Conservation (phyloP, 2,888 invertebrate species). For the Drosophila cognata region DNA sequence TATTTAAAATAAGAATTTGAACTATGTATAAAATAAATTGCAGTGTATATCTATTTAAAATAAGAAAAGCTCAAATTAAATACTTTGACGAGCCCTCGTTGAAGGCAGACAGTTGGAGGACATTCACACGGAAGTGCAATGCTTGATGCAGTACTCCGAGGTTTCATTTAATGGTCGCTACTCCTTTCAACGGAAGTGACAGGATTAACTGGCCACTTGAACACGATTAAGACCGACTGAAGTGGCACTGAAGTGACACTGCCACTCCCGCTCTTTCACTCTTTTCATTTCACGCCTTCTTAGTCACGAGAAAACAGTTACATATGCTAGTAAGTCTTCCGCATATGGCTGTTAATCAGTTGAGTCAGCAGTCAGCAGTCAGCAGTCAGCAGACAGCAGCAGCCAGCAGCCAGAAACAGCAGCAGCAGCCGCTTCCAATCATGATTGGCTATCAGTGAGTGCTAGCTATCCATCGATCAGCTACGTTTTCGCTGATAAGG, state of each 20-base stretch:
- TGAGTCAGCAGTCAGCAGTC: conserved; percentile 4
- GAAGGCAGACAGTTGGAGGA: conserved; percentile 20
- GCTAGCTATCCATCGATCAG: conserved; percentile 33
- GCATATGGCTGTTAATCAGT: conserved; percentile 43
- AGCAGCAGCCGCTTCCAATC: conserved; percentile 23
- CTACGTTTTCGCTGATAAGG: conserved; percentile 27
- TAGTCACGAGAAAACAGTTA: conserved; percentile 12
- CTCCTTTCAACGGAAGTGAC: conserved; percentile 59
- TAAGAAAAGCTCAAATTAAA: background rate
- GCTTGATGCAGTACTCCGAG: conserved; percentile 43
- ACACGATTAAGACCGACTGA: conserved; percentile 61
- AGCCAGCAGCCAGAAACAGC: conserved; percentile 1
- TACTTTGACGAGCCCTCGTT: conserved; percentile 42
- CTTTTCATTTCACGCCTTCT: background rate
- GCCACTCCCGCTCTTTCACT: background rate
- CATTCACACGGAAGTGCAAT: conserved; percentile 59
- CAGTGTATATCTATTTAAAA: background rate
- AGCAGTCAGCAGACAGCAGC: background rate
- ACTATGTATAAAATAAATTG: too few species aligned
- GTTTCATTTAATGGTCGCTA: conserved; percentile 23
- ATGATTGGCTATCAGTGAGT: conserved; percentile 34
- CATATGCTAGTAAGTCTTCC: conserved; percentile 39
- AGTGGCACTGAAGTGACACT: conserved; percentile 1
- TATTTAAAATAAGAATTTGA: background rate
- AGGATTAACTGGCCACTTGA: conserved; percentile 78